Conservation (phyloP, 2,113 vertebrate species). For the Lasiurus cinereus region DNA sequence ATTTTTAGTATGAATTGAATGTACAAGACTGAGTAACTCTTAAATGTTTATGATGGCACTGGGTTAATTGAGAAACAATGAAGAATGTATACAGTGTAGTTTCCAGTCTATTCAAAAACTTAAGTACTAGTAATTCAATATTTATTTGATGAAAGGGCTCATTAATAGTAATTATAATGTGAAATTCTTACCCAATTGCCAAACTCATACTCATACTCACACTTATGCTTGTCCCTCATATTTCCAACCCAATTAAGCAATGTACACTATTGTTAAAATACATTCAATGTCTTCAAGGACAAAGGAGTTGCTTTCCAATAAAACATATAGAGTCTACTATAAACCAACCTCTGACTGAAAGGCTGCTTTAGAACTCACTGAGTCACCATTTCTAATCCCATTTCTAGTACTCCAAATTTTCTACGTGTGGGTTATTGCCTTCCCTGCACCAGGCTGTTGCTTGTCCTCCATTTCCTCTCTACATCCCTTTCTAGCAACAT, state of each 20-base stretch:
- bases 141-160: neutral
- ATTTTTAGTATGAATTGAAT: constrained; percentile 25
- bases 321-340: neutral
- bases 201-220: constrained; percentile 73
- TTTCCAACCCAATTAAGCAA: neutral
- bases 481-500: neutral
- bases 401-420: neutral
- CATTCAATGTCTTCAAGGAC: constrained; percentile 1
- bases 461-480: neutral
- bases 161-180: constrained; percentile 53
- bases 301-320: neutral
- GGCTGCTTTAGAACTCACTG: neutral
- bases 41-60: neutral
- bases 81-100: constrained; percentile 3
- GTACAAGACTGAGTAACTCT: neutral
- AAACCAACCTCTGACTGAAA: neutral
- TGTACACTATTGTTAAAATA: constrained; percentile 1
- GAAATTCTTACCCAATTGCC: constrained; percentile 57
- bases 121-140: constrained; percentile 10
- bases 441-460: neutral
- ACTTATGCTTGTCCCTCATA: constrained; percentile 63
- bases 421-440: neutral
- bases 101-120: constrained; percentile 37
- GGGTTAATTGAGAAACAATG: constrained; percentile 60
- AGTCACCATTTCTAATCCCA: neutral